Conservation (phyloP, 2,113 vertebrate genomes). For the Bombycilla garrulus region DNA sequence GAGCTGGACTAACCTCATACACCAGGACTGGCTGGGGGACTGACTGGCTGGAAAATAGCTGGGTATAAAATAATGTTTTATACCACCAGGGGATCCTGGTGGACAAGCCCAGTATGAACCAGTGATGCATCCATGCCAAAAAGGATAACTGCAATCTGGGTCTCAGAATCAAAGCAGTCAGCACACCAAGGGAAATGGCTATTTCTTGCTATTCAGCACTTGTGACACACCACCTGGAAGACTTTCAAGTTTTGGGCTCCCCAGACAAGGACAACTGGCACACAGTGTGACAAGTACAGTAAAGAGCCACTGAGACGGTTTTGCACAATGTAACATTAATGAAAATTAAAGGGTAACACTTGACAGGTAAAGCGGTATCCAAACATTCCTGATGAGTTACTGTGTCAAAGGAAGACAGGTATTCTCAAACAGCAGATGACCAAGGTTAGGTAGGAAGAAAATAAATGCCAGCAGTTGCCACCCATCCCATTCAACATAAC, state of each 20-base stretch:
- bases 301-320: background rate
- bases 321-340: background rate
- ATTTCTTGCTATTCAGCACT: background rate
- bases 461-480: background rate
- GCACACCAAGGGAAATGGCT: background rate
- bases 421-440: background rate
- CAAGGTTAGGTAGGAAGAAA: background rate
- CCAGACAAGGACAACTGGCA: background rate
- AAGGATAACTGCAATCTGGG: no score
- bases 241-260: background rate
- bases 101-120: background rate
- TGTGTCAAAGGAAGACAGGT: background rate
- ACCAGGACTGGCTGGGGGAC: background rate
- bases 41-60: background rate
- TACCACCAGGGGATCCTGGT: background rate
- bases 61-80: background rate
- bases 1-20: background rate
- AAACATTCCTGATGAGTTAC: background rate
- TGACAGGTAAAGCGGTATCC: background rate
- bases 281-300: background rate
- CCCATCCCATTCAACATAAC: background rate
- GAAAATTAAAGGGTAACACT: background rate
- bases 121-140: accelerated
- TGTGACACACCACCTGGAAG: background rate
- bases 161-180: background rate